Conservation (phyloP, 2,797 vertebrate species). For the Zalophus californianus region DNA sequence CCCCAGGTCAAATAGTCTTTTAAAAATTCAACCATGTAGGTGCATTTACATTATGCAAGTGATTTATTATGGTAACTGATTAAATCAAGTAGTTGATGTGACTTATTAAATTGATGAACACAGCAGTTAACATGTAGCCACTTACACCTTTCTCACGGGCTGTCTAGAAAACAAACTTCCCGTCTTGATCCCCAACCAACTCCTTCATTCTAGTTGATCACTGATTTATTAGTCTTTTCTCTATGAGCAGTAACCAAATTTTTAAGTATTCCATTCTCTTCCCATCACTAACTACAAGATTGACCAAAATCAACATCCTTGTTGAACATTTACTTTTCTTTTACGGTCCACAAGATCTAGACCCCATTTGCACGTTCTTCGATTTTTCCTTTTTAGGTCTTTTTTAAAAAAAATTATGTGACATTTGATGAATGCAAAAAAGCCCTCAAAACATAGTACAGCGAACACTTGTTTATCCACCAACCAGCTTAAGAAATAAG, state of each 20-base stretch:
- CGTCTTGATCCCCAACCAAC: neutral
- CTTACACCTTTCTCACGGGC: neutral
- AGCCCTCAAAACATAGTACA: neutral
- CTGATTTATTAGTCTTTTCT: neutral
- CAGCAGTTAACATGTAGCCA: neutral
- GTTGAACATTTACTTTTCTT: neutral
- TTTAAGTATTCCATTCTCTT: neutral
- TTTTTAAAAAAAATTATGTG: neutral
- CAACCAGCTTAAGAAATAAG: neutral
- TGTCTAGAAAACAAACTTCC: neutral
- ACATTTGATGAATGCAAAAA: neutral
- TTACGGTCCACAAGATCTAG: neutral
- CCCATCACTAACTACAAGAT: neutral
- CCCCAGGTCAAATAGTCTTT: neutral
- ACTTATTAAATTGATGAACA: conserved; percentile 9
- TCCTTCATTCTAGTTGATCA: neutral
- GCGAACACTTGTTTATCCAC: neutral
- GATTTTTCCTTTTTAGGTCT: neutral
- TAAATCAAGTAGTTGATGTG: neutral
- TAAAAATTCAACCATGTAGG: conserved; percentile 9
- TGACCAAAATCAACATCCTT: neutral
- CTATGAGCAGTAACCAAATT: neutral
- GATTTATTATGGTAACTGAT: neutral
- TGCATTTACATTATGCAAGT: neutral
- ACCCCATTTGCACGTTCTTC: neutral